phyloP scores from a whole-genome alignment of 2,797 vertebrate genomes.

The Schizopygopsis malacanthus region DNA sequence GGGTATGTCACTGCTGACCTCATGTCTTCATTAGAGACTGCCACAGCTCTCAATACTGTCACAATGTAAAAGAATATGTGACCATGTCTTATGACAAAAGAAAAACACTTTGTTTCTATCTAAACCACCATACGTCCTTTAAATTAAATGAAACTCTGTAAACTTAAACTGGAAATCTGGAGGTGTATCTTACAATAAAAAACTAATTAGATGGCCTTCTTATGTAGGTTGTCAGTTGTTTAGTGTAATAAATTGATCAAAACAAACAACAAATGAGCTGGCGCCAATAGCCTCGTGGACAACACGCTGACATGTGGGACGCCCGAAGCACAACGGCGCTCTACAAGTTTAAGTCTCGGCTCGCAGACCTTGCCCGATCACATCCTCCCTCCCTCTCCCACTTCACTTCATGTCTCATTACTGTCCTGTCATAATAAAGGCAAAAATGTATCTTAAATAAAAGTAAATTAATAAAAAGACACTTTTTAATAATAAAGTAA shows the following conservation, averaged over 20 bases:
- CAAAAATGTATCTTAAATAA: neutral
- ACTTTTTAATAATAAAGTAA: neutral
- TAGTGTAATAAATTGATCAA: neutral
- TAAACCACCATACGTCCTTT: neutral
- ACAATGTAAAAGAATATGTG: neutral
- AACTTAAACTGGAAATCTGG: neutral
- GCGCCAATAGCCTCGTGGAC: neutral
- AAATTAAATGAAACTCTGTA: neutral
- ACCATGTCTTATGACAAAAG: neutral
- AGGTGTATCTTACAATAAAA: neutral
- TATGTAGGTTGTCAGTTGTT: neutral
- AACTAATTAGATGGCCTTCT: neutral
- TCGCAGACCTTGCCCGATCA: neutral
- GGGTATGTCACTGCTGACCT: conserved; percentile 78
- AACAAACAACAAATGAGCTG: neutral
- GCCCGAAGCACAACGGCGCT: no score
- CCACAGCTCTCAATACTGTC: neutral
- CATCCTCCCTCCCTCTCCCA: neutral
- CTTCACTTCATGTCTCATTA: neutral
- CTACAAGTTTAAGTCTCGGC: neutral
- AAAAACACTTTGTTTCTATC: neutral
- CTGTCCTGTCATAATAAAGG: neutral
- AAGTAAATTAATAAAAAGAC: neutral
- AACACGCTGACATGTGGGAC: neutral
- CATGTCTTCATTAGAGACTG: neutral